phyloP scores from a whole-genome alignment of 2,888 invertebrate genomes.

The Cerastoderma edule region DNA sequence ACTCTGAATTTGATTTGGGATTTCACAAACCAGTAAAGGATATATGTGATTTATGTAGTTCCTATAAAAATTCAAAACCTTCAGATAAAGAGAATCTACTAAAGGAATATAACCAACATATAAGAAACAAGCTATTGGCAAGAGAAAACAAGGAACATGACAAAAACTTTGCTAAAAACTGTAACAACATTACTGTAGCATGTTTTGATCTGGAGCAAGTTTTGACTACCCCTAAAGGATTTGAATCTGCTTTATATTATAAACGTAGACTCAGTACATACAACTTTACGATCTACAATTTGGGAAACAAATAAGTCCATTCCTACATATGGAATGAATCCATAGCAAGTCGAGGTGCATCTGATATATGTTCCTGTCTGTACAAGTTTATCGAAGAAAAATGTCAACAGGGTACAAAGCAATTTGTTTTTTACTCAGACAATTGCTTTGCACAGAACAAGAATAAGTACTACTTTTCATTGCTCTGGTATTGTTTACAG shows the following conservation, averaged over 20 bases:
- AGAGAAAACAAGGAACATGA: slow-evolving; percentile 35
- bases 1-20: slow-evolving; percentile 17
- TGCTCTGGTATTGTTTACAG: slow-evolving; percentile 43
- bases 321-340: slow-evolving; percentile 50
- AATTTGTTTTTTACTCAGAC: slow-evolving; percentile 44
- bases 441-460: slow-evolving; percentile 54
- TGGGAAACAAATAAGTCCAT: slow-evolving; percentile 26
- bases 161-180: slow-evolving; percentile 28
- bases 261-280: slow-evolving; percentile 36
- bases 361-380: slow-evolving; percentile 47
- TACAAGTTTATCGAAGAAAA: slow-evolving; percentile 30
- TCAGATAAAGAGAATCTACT: not conserved
- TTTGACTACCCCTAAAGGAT: slow-evolving; percentile 38
- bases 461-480: slow-evolving; percentile 40
- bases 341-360: slow-evolving; percentile 40
- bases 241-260: slow-evolving; percentile 47
- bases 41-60: slow-evolving; percentile 18
- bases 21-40: slow-evolving; percentile 36
- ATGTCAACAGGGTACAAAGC: slow-evolving; percentile 25
- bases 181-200: slow-evolving; percentile 15
- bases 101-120: slow-evolving; percentile 32
- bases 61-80: slow-evolving; percentile 1
- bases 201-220: slow-evolving; percentile 51
- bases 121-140: slow-evolving; percentile 24
- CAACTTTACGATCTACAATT: slow-evolving; percentile 47